These are phyloP conservation scores for Amblyornis subalaris DNA, from an alignment of 2,113 vertebrate species.

Conservation along the genomic window DNA sequence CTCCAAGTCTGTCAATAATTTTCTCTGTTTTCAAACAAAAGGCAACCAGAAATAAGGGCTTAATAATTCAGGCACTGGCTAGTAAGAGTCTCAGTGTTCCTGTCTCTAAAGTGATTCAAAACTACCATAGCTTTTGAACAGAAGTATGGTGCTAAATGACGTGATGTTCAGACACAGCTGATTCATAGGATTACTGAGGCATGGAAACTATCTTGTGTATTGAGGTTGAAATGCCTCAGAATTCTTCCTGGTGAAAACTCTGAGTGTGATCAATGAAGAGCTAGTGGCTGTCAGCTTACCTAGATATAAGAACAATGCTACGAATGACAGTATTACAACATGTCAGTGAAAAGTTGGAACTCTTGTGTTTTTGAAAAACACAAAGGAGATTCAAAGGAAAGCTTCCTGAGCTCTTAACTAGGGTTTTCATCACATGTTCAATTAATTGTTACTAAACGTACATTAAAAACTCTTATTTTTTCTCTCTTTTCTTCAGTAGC, in stretches of 20 bases:
- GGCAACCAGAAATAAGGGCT: neutral
- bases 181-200: neutral
- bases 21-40: neutral
- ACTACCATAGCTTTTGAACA: neutral
- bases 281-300: neutral
- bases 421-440: neutral
- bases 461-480: neutral
- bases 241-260: neutral
- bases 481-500: neutral
- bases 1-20: neutral
- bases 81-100: neutral
- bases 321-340: neutral
- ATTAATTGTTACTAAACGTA: neutral
- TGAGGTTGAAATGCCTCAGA: neutral
- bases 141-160: neutral
- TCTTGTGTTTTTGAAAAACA: neutral
- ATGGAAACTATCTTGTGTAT: neutral
- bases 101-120: neutral
- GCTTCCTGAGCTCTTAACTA: neutral
- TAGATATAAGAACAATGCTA: accelerated
- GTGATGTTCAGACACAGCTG: neutral
- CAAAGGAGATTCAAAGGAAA: neutral
- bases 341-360: neutral
- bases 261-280: neutral
- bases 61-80: neutral